phyloP scores from a whole-genome alignment of 2,113 vertebrate species.

The Platysternon megacephalum region DNA sequence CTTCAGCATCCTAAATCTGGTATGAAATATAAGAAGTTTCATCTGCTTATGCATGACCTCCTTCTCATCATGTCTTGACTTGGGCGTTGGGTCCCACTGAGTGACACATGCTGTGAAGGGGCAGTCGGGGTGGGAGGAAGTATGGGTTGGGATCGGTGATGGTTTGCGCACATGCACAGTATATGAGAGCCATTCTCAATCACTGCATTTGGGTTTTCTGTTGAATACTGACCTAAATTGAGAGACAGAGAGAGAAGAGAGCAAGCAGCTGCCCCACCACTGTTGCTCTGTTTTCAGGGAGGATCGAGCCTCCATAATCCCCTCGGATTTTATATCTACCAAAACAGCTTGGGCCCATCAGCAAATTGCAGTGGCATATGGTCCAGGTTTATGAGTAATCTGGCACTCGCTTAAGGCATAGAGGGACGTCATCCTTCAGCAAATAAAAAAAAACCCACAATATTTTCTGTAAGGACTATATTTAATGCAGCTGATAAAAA shows the following conservation, averaged over 20 bases:
- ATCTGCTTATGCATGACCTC: fast-evolving
- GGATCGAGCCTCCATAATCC: constrained; percentile 93
- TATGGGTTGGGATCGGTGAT: background rate
- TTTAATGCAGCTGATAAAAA: constrained; percentile 59
- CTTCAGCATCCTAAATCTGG: background rate
- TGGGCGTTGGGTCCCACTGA: fast-evolving
- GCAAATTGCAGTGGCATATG: constrained; percentile 98
- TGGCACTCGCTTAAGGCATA: constrained; percentile 91
- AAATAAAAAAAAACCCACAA: no score
- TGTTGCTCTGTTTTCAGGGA: constrained; percentile 80
- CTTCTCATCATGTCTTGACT: fast-evolving
- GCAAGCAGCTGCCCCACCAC: constrained; percentile 71
- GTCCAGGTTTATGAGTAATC: constrained; percentile 99
- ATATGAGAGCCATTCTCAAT: fast-evolving
- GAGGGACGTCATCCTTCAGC: constrained; percentile 88
- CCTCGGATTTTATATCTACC: constrained; percentile 93
- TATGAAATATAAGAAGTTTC: fast-evolving
- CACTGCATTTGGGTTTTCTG: background rate
- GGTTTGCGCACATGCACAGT: background rate
- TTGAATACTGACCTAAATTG: constrained; percentile 76
- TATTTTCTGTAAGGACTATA: no score
- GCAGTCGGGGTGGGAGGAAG: background rate
- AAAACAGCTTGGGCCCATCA: constrained; percentile 99
- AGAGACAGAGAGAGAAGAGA: constrained; percentile 60
- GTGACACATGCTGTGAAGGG: fast-evolving